Evolutionary conservation across 2,797 vertebrate species (phyloP), one percentile per base, ranked within the genome.

Genomic region (Uromys caudimaculatus): DNA sequence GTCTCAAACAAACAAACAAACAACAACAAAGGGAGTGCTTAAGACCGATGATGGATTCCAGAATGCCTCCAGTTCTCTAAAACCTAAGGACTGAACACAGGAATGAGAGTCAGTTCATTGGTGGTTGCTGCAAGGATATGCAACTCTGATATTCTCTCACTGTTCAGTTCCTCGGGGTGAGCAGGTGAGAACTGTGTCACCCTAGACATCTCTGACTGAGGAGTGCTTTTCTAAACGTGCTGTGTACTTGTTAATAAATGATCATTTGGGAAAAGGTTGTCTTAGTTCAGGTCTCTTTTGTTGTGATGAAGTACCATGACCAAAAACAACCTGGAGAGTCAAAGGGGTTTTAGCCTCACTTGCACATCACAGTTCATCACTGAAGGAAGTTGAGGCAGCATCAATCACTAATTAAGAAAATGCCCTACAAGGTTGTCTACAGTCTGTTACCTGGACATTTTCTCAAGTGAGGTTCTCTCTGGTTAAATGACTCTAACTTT

Each of bases 211-310:
- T 95, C 89, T 82, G 52, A 54, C 87, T 90, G 84, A 94, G 56
- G 29, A 92, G 56, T 93, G 38, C 52, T 79, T 90, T 94, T 75
- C 29, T 69, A 69, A 97, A 76, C 29, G 76, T 62, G 67, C 1
- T 88, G 16, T 90, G 67, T 93, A 58, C 56, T 93, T 78, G 13
- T 92, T 94, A 90, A 44, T 91, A 93, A 77, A 64, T 73, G 17
- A 12, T 71, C 38, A 54, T n/a, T 21, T 13, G 35, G 32, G 24
- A 21, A 83, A 47, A 64, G 58, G 24, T 82, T 60, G 56, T 62
- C 38, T 60, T 27, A 27, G 56, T 44, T 84, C 41, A 41, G 27
- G 56, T 44, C 60, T 82, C 56, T 62, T 58, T 83, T 44, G 81
- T 41, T 83, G 8, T 44, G 27, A 44, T 60, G 38, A 41, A 83